Percentiles rank a stretch among this genome's conserved stretches.
These are phyloP conservation scores for Pipa parva DNA, from an alignment of 2,113 vertebrate genomes.

Conservation along the genomic window DNA sequence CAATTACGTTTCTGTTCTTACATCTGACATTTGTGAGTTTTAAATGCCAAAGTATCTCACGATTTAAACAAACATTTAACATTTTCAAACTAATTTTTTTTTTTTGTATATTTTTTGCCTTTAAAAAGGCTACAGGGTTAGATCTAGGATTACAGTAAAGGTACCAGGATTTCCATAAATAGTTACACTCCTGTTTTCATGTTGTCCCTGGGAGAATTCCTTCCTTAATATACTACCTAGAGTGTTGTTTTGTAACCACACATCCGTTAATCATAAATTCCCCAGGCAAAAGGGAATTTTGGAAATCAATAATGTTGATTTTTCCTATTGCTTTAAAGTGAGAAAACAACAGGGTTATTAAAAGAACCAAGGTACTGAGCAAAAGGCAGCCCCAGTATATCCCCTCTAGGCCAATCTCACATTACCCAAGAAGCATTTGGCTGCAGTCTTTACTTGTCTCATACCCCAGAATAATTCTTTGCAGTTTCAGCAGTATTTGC, in stretches of 20 bases:
- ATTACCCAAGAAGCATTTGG: slow-evolving; percentile 31
- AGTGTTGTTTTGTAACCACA: too few relatives aligned
- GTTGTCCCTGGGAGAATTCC: background rate
- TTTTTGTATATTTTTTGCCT: background rate
- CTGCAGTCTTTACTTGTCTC: slow-evolving; percentile 34
- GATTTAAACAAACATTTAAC: background rate
- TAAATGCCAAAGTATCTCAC: background rate
- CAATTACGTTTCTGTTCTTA: background rate
- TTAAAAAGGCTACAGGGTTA: background rate
- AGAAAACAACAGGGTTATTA: background rate
- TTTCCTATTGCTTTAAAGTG: background rate
- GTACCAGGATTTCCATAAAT: background rate
- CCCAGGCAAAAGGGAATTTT: too few relatives aligned
- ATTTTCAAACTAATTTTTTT: too few relatives aligned
- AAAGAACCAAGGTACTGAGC: slow-evolving; percentile 19
- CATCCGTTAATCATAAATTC: too few relatives aligned
- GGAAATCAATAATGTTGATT: too few relatives aligned
- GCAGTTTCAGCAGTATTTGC: slow-evolving; percentile 35
- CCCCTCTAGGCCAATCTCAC: slow-evolving; percentile 20
- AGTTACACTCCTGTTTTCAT: background rate
- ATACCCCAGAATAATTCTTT: slow-evolving; percentile 26
- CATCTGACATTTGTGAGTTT: background rate
- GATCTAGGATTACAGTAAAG: background rate
- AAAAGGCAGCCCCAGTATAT: slow-evolving; percentile 16
- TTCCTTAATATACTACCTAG: background rate